Percentiles rank a stretch among this genome's conserved stretches.
These are phyloP conservation scores for Gnatocerus cornutus DNA, from an alignment of 2,888 invertebrate genomes.

Conservation along the genomic window DNA sequence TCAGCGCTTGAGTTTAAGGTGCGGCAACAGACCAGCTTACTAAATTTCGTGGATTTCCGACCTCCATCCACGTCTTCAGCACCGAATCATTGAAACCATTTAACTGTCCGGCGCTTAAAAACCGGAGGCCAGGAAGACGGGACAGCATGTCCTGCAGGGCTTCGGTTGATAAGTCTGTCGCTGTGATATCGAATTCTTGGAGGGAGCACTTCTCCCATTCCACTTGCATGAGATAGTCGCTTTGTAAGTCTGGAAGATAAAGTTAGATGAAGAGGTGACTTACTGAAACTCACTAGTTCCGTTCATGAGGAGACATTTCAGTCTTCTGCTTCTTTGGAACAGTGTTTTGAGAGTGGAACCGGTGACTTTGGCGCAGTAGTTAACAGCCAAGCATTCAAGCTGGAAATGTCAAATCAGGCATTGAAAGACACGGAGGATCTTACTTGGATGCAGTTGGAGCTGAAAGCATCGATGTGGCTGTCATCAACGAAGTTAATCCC, in stretches of 20 bases:
- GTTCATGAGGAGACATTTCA: conserved; percentile 95
- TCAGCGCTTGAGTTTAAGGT: too few relatives aligned
- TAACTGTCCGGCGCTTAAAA: conserved; percentile 95
- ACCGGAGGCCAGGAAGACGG: conserved; percentile 88
- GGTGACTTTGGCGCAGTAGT: conserved; percentile 97
- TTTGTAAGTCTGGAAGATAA: conserved; percentile 82
- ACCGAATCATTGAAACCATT: conserved; percentile 98
- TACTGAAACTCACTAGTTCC: conserved; percentile 86
- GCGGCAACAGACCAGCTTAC: too few relatives aligned
- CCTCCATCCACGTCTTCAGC: conserved; percentile 91
- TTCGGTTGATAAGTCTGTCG: conserved; percentile 95
- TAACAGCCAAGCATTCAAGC: conserved; percentile 97
- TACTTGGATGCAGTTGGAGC: conserved; percentile 94
- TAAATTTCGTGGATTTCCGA: conserved; percentile 81
- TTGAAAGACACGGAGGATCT: conserved; percentile 9
- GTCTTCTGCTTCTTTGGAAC: conserved; percentile 92
- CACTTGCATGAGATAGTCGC: conserved; percentile 94
- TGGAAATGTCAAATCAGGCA: conserved; percentile 70
- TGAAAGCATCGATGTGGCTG: conserved; percentile 98
- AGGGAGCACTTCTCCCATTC: conserved; percentile 96
- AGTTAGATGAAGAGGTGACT: background rate
- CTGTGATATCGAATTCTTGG: conserved; percentile 97
- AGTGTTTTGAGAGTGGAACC: conserved; percentile 96
- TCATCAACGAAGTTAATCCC: conserved; percentile 99
- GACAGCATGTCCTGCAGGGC: conserved; percentile 94